Percentiles rank a stretch among this genome's conserved stretches.
Conservation (phyloP, 2,797 vertebrate species). For the Paedocypris micromegethes region DNA sequence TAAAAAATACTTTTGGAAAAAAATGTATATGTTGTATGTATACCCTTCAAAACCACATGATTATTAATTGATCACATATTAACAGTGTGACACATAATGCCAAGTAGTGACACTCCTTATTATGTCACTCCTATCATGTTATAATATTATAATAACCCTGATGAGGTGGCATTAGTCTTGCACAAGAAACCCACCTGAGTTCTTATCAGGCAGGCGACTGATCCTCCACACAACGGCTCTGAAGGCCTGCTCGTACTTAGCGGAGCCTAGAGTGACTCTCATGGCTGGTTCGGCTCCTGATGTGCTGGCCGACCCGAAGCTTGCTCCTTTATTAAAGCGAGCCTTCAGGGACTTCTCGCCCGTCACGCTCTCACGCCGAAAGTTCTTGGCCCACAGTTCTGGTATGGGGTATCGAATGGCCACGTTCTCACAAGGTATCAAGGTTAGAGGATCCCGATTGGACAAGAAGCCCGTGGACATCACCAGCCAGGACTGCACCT, state of each 20-base stretch:
- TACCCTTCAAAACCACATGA: no score
- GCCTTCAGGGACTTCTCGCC: slow-evolving; percentile 85
- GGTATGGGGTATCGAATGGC: slow-evolving; percentile 81
- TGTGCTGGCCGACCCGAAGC: slow-evolving; percentile 73
- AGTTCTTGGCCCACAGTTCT: slow-evolving; percentile 84
- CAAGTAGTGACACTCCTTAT: no score
- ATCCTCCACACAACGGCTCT: slow-evolving; percentile 85
- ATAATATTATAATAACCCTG: no score
- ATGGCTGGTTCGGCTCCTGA: slow-evolving; percentile 84
- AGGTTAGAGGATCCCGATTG: slow-evolving; percentile 73
- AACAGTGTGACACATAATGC: no score
- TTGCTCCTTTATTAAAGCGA: slow-evolving; percentile 82
- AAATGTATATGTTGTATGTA: no score
- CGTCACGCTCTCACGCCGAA: slow-evolving; percentile 77
- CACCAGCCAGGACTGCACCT: slow-evolving; percentile 84
- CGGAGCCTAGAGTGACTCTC: slow-evolving; percentile 83
- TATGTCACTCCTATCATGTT: no score
- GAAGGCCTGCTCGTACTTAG: slow-evolving; percentile 86
- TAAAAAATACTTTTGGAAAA: no score
- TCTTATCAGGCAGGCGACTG: slow-evolving; percentile 82
- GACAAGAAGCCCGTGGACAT: slow-evolving; percentile 81
- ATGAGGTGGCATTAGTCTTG: no score
- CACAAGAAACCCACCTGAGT: slow-evolving; percentile 71
- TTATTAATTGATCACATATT: no score
- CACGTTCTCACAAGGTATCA: slow-evolving; percentile 84